Conservation (phyloP, 2,888 invertebrate species). For the Hemicrepidius hirtus region DNA sequence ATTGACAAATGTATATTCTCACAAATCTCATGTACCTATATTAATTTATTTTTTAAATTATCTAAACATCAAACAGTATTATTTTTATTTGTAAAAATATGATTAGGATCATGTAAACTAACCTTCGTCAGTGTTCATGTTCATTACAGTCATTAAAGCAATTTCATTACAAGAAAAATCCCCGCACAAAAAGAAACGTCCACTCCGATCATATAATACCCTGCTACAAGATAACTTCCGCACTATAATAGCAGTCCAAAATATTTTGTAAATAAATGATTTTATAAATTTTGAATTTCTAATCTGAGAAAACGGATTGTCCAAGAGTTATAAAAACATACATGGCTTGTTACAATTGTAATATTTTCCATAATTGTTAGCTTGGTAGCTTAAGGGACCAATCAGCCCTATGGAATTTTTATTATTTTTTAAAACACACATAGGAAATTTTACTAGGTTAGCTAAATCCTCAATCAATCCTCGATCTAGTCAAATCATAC, state of each 20-base stretch:
- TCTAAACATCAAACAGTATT: background rate
- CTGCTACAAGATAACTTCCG: constrained; percentile 35
- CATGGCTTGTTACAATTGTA: constrained; percentile 28
- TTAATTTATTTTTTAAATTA: background rate
- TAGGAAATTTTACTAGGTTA: constrained; percentile 20
- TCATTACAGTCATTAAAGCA: constrained; percentile 20
- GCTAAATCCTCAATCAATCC: constrained; percentile 30
- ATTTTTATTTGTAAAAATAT: background rate
- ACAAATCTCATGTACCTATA: background rate
- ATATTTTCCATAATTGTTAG: constrained; percentile 37
- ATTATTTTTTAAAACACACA: constrained; percentile 9
- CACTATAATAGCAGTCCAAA: constrained; percentile 15
- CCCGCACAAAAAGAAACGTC: constrained; percentile 42
- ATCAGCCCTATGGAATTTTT: constrained; percentile 44
- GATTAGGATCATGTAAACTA: background rate
- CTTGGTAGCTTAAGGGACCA: constrained; percentile 56
- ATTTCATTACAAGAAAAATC: constrained; percentile 7
- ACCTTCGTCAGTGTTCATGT: constrained; percentile 2
- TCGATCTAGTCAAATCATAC: constrained; percentile 34
- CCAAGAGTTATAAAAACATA: constrained; percentile 20
- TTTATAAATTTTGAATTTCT: constrained; percentile 11
- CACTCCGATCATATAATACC: constrained; percentile 22
- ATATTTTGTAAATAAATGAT: constrained; percentile 31
- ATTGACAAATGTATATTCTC: background rate
- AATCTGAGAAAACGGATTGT: background rate